These are phyloP conservation scores for Limosa lapponica DNA, from an alignment of 2,797 vertebrate species.

Conservation along the genomic window DNA sequence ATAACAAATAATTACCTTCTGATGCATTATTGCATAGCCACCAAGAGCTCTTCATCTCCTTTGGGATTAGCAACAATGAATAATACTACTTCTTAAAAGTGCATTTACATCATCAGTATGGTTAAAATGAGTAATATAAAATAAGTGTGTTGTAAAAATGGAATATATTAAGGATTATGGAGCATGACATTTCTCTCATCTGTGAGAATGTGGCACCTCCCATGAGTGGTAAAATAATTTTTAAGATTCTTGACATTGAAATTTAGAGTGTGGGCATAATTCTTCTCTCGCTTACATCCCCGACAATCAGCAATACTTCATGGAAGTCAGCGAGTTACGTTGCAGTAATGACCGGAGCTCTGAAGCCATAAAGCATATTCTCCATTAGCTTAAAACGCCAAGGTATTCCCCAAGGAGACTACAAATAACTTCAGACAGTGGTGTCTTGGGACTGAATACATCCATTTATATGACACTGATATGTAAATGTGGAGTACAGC, in stretches of 20 bases:
- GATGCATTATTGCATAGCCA: constrained; percentile 36
- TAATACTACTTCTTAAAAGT: constrained; percentile 22
- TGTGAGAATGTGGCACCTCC: not conserved
- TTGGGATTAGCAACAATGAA: constrained; percentile 42
- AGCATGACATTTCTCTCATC: constrained; percentile 38
- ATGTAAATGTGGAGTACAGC: not conserved
- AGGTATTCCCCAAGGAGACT: constrained; percentile 29
- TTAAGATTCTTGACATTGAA: constrained; percentile 20
- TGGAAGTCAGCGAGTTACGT: not conserved
- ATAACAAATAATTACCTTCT: constrained; percentile 61
- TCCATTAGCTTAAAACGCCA: constrained; percentile 38
- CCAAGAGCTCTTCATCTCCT: constrained; percentile 21
- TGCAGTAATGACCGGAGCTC: constrained; percentile 22
- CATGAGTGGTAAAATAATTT: not conserved
- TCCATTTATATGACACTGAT: not conserved
- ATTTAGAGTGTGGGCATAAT: constrained; percentile 23
- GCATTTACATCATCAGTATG: constrained; percentile 46
- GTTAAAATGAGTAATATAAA: constrained; percentile 56
- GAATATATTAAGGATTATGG: constrained; percentile 47
- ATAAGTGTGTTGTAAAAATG: constrained; percentile 39
- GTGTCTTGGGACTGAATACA: constrained; percentile 30
- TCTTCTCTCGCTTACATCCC: not conserved
- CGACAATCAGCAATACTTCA: not conserved
- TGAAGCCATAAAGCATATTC: constrained; percentile 34
- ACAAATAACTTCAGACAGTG: constrained; percentile 25